These are phyloP conservation scores for Parambassis ranga DNA, from an alignment of 2,797 vertebrate species.

Conservation along the genomic window DNA sequence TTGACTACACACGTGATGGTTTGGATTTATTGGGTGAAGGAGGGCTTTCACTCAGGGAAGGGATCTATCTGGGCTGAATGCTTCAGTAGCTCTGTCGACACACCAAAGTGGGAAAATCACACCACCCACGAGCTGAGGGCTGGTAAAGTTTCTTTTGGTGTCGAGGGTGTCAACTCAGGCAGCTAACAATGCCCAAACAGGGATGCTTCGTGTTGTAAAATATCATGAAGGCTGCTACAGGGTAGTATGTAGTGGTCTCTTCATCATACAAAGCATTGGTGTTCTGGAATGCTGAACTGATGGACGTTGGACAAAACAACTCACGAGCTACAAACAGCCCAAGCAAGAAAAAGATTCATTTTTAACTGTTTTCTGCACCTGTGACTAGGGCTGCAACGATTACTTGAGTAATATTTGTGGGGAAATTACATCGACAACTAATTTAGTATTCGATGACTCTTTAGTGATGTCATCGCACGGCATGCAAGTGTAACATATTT, in stretches of 20 bases:
- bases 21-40: conserved; percentile 48
- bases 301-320: no score
- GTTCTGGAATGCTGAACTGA: no score
- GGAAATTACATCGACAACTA: no score
- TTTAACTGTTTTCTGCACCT: no score
- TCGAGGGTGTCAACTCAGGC: background rate
- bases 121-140: conserved; percentile 37
- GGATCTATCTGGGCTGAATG: conserved; percentile 32
- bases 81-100: conserved; percentile 25
- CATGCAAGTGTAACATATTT: no score
- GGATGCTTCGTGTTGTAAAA: background rate
- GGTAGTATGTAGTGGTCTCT: background rate
- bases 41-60: conserved; percentile 22
- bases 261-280: background rate
- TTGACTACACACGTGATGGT: conserved; percentile 13
- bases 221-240: background rate
- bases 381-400: no score
- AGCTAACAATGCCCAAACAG: background rate
- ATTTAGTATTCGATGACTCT: no score
- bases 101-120: conserved; percentile 53
- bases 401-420: no score
- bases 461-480: no score
- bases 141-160: conserved; percentile 11
- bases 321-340: no score
- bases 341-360: no score